These are phyloP conservation scores for Rhopalosiphum nymphaeae DNA, from an alignment of 2,888 invertebrate species.

Conservation along the genomic window DNA sequence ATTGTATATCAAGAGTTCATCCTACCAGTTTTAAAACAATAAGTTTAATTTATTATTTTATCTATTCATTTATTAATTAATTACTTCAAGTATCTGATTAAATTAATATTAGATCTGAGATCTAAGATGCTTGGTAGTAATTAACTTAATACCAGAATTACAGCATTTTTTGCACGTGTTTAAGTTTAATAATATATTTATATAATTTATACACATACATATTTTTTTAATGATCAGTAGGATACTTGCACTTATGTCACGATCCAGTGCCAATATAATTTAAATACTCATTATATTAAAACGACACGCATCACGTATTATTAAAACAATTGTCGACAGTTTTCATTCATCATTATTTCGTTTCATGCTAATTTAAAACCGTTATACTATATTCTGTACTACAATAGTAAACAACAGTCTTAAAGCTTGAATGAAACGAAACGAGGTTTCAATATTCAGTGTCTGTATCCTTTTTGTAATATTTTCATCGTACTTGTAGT, in stretches of 20 bases:
- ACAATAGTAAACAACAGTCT: neutral
- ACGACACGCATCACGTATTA: neutral
- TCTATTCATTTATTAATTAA: no score
- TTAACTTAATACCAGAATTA: neutral
- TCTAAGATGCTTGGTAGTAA: neutral
- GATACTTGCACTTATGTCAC: neutral
- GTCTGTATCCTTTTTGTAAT: neutral
- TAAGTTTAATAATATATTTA: neutral
- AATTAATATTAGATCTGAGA: neutral
- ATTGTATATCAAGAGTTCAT: neutral
- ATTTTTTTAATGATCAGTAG: neutral
- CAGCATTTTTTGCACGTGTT: neutral
- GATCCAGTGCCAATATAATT: neutral
- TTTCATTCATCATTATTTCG: neutral
- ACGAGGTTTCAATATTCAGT: neutral
- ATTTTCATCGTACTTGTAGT: neutral
- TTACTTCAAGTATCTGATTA: neutral
- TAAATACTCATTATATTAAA: neutral
- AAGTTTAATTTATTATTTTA: neutral
- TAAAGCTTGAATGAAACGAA: neutral
- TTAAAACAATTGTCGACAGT: neutral
- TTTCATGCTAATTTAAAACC: neutral
- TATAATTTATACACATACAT: no score
- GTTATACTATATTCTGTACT: neutral
- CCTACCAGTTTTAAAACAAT: neutral